Base-by-base conservation (phyloP, 1,140 invertebrate genomes). In the Drosophila asahinai region DNA sequence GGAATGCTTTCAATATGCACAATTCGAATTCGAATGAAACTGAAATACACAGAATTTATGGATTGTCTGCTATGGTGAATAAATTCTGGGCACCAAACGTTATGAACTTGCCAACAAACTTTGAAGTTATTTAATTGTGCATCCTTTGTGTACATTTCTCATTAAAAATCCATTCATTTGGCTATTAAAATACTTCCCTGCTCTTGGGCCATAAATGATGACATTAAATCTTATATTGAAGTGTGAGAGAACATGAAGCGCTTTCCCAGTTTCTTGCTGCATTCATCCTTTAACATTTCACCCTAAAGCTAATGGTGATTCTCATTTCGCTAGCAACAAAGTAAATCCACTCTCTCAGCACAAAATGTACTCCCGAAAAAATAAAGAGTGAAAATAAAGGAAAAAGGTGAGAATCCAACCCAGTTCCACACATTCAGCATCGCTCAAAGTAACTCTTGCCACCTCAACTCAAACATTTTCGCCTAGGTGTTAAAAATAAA, bases 401-500 rank as follows among this genome's bases (percentile, higher is more conserved):
- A 25, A 55, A 36, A 36, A 19, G 22, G 27, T 12, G 42, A 30
- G 15, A 47, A 27, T 62, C 15, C 49, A 70, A 68, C 66, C 63
- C 66, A 73, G 67, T 40, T 22, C 8, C 61, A 62, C 63, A 71
- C 66, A 59, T 27, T 51, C 27, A 60, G 9, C 70, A 73, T 73
- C 36, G 62, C 68, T 66, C 49, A 73, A 49, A 30, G 75, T 65
- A 73, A 58, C 66, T 71, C 77, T 59, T 51, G 51, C 68, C 57
- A 81, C 45, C 83, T 82, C 64, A 68, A 76, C 63, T 74, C 58
- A 73, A 78, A 79, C 77, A 80, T 75, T 75, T 80, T 79, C 60
- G 82, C 57, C 75, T 81, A 90, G 86, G 86, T 90, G 86, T 90
- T 90, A 89, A 86, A 90, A 90, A 90, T 84, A 89, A 82, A 90